A percentile compares a stretch with the other conserved stretches of the same genome.
These are phyloP conservation scores for Orchesella flavescens DNA, from an alignment of 2,888 invertebrate genomes.

Conservation along the genomic window DNA sequence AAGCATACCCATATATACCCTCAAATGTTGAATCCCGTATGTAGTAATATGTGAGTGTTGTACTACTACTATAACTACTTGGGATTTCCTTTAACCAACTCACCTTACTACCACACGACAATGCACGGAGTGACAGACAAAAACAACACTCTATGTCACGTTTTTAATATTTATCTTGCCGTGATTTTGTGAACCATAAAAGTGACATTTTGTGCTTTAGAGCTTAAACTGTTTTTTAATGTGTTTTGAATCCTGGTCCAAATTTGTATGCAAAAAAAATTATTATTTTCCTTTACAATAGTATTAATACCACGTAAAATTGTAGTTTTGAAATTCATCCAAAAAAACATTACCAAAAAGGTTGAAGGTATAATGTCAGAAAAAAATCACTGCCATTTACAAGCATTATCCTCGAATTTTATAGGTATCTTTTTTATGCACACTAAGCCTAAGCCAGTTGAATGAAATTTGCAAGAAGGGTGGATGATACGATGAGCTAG, in stretches of 20 bases:
- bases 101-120: not conserved
- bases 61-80: not conserved
- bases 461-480: too few relatives aligned
- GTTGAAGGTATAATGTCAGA: too few relatives aligned
- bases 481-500: not conserved
- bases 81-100: conserved; percentile 40
- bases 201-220: conserved; percentile 10
- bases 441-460: too few relatives aligned
- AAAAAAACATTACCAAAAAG: not conserved
- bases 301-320: not conserved
- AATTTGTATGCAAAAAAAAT: not conserved
- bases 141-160: not conserved
- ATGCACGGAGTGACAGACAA: not conserved
- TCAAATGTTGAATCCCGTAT: conserved; percentile 5
- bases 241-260: not conserved
- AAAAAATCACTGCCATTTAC: too few relatives aligned
- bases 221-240: not conserved
- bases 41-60: not conserved
- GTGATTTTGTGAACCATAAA: conserved; percentile 12
- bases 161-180: conserved; percentile 25
- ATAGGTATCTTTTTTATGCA: too few relatives aligned
- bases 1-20: conserved; percentile 5
- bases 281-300: not conserved
- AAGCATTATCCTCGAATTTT: too few relatives aligned
- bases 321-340: not conserved